phyloP scores from a whole-genome alignment of 2,888 invertebrate species.

The Busseola fusca region DNA sequence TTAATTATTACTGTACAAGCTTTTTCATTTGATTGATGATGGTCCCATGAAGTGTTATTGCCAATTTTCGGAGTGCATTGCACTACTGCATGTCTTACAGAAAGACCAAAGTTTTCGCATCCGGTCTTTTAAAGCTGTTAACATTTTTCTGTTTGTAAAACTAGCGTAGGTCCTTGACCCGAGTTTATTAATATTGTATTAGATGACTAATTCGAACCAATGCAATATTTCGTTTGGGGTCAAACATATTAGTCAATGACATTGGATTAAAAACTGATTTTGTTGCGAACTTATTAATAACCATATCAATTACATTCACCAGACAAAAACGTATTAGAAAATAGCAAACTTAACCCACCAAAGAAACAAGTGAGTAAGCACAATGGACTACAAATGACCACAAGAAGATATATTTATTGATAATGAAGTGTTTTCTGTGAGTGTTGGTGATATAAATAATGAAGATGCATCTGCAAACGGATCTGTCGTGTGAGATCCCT shows the following conservation, averaged over 20 bases:
- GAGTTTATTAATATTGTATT: constrained; percentile 23
- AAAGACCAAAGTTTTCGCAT: neutral
- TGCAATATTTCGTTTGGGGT: constrained; percentile 11
- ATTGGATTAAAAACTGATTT: constrained; percentile 6
- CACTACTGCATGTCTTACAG: neutral
- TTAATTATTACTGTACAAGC: constrained; percentile 54
- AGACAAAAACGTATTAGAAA: constrained; percentile 16
- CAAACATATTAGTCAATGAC: neutral
- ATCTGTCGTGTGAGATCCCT: constrained; percentile 80
- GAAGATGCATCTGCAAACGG: constrained; percentile 85
- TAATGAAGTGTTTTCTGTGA: constrained; percentile 60
- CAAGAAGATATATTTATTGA: constrained; percentile 35
- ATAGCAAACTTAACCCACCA: constrained; percentile 41
- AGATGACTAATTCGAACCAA: constrained; percentile 19
- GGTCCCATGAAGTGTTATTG: constrained; percentile 28
- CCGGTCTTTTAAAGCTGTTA: neutral
- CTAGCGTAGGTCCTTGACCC: constrained; percentile 22
- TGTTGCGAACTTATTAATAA: constrained; percentile 1
- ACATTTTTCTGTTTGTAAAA: constrained; percentile 6
- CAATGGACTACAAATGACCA: constrained; percentile 38
- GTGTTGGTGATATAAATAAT: constrained; percentile 62
- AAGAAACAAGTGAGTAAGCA: constrained; percentile 50
- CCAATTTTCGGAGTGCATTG: constrained; percentile 47
- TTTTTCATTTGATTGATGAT: constrained; percentile 51
- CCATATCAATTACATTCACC: neutral